Evolutionary conservation across 2,888 invertebrate species (phyloP).

Genomic region (Acrobasis repandana): DNA sequence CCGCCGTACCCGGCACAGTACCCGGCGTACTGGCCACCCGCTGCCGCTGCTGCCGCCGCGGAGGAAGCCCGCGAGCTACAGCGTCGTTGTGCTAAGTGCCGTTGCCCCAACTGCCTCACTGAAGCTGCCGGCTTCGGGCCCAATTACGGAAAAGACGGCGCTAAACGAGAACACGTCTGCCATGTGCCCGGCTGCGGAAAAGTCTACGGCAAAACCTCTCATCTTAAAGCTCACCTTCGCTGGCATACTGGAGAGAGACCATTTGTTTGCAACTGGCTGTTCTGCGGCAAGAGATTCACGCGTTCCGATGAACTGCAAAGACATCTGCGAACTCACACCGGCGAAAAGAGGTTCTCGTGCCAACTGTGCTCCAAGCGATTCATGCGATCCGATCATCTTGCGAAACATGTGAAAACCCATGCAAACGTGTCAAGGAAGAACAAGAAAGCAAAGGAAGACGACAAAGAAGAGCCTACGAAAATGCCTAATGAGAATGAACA

Average conservation of each 20-base stretch:
- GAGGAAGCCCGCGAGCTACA: constrained; percentile 83
- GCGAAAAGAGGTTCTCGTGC: constrained; percentile 94
- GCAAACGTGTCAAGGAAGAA: constrained; percentile 83
- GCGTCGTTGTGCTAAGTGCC: constrained; percentile 89
- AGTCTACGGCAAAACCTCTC: constrained; percentile 96
- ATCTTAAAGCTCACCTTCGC: constrained; percentile 94
- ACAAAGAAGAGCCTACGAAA: constrained; percentile 65
- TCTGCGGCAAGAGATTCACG: constrained; percentile 95
- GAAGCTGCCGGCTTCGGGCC: constrained; percentile 90
- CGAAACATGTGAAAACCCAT: constrained; percentile 96
- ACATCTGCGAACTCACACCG: constrained; percentile 94
- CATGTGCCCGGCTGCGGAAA: constrained; percentile 94
- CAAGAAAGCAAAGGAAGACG: constrained; percentile 66
- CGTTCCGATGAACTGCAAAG: constrained; percentile 95
- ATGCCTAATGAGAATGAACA: constrained; percentile 43
- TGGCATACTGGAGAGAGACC: constrained; percentile 98
- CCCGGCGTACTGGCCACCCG: constrained; percentile 76
- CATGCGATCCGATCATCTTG: constrained; percentile 96
- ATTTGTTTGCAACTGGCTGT: constrained; percentile 93
- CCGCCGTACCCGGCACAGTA: constrained; percentile 74
- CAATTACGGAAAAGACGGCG: constrained; percentile 87
- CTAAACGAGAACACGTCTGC: constrained; percentile 92
- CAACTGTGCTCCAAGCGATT: constrained; percentile 94
- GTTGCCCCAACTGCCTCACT: constrained; percentile 91
- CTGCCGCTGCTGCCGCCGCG: constrained; percentile 62